These are phyloP conservation scores for Onychostoma macrolepis DNA, from an alignment of 2,113 vertebrate species.

Conservation along the genomic window DNA sequence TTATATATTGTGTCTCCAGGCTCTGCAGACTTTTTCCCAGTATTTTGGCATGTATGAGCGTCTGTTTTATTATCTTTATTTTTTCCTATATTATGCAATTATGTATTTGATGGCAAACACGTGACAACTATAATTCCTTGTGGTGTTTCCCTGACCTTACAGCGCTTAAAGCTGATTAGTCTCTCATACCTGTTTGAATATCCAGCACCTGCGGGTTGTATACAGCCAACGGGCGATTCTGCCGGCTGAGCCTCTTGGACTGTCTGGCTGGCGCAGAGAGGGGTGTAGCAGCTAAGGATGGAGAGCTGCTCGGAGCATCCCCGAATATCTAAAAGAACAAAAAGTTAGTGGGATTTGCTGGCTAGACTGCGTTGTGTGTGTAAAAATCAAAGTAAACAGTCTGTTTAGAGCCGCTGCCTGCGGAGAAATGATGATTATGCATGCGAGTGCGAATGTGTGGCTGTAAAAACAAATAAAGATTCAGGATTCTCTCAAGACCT, in stretches of 20 bases:
- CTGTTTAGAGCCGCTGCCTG: conserved; percentile 16
- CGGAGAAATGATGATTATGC: background rate
- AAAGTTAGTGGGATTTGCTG: conserved; percentile 32
- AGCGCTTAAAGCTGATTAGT: conserved; percentile 19
- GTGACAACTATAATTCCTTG: background rate
- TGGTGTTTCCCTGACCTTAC: background rate
- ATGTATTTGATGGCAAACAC: background rate
- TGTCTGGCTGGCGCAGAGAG: conserved; percentile 89
- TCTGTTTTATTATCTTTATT: background rate
- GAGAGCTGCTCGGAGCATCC: conserved; percentile 82
- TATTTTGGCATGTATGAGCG: background rate
- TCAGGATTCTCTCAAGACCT: background rate
- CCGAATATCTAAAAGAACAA: conserved; percentile 85
- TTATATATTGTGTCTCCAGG: background rate
- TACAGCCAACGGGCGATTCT: conserved; percentile 90
- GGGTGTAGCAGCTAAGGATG: conserved; percentile 72
- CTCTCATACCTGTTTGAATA: conserved; percentile 87
- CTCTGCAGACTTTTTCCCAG: background rate
- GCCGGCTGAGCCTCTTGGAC: conserved; percentile 87
- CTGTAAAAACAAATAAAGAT: conserved; percentile 2
- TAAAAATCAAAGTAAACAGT: background rate
- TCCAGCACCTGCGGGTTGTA: conserved; percentile 91
- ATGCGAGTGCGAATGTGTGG: background rate
- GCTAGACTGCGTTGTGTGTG: background rate
- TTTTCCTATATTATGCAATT: background rate